Conservation (phyloP, 2,888 invertebrate species). For the Lasioglossum vierecki region DNA sequence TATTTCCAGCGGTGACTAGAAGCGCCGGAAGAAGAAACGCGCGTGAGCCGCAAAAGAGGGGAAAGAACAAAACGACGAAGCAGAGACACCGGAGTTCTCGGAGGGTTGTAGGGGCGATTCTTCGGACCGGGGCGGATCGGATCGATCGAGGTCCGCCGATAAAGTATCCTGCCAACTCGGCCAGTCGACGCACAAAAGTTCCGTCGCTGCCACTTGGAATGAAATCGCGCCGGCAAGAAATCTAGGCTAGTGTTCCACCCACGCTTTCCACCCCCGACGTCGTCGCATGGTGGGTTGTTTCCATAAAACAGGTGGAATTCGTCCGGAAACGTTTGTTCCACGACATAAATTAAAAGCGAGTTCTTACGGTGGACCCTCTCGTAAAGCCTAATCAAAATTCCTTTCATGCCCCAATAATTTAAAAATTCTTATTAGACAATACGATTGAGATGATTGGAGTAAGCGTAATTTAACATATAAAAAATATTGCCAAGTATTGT, state of each 20-base stretch:
- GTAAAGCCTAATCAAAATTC: too few relatives aligned
- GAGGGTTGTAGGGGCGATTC: neutral
- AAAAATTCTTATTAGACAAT: neutral
- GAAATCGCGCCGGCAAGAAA: slow-evolving; percentile 44
- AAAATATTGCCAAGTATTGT: neutral
- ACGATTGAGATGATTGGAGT: too few relatives aligned
- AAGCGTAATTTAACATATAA: neutral
- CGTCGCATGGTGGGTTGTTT: neutral
- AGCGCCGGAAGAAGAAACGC: neutral
- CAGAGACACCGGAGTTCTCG: neutral
- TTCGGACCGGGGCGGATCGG: slow-evolving; percentile 25
- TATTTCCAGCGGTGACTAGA: neutral
- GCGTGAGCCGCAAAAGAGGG: neutral
- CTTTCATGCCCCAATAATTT: too few relatives aligned
- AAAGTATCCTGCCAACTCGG: slow-evolving; percentile 50
- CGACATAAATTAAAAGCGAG: neutral
- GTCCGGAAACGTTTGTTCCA: neutral
- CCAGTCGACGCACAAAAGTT: slow-evolving; percentile 30
- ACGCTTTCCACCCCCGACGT: slow-evolving; percentile 18
- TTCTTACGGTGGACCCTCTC: neutral
- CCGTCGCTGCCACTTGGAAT: slow-evolving; percentile 4
- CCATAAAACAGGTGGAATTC: slow-evolving; percentile 1
- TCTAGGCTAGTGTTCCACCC: slow-evolving; percentile 54
- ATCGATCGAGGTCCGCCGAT: slow-evolving; percentile 59
- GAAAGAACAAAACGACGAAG: neutral